Evolutionary conservation across 2,797 vertebrate genomes (phyloP).

Genomic region (Lagocephalus sceleratus): DNA sequence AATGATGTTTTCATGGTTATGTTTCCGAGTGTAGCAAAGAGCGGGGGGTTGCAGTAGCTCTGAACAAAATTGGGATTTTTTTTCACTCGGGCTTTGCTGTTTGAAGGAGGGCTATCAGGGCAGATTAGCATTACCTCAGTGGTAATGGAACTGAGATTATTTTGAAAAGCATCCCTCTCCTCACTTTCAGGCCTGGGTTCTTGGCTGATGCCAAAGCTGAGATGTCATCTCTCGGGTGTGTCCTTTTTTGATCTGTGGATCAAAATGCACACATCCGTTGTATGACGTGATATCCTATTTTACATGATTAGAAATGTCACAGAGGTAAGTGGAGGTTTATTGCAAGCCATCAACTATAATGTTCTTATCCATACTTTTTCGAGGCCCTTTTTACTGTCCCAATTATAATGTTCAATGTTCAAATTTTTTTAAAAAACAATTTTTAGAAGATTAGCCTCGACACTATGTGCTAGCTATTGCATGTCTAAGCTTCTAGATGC

Average conservation of each 20-base stretch:
- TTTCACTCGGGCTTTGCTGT: slow-evolving; percentile 64
- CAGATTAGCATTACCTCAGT: slow-evolving; percentile 62
- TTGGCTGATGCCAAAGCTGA: slow-evolving; percentile 16
- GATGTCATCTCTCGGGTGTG: slow-evolving; percentile 13
- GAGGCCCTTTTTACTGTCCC: too few relatives aligned
- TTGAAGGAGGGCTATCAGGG: slow-evolving; percentile 63
- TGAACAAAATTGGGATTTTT: slow-evolving; percentile 58
- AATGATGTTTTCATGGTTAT: slow-evolving; percentile 47
- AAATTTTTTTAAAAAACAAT: too few relatives aligned
- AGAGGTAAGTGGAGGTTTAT: background rate
- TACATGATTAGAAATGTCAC: slow-evolving; percentile 18
- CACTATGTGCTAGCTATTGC: too few relatives aligned
- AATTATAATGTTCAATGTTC: too few relatives aligned
- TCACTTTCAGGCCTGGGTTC: slow-evolving; percentile 30
- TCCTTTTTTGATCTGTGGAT: slow-evolving; percentile 23
- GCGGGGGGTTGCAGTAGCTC: slow-evolving; percentile 42
- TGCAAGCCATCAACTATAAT: slow-evolving; percentile 1
- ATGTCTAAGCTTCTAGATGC: too few relatives aligned
- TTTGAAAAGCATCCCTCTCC: slow-evolving; percentile 53
- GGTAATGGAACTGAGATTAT: slow-evolving; percentile 63
- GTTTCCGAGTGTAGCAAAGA: slow-evolving; percentile 35
- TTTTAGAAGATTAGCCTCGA: too few relatives aligned
- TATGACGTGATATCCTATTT: slow-evolving; percentile 20
- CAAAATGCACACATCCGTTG: too few relatives aligned
- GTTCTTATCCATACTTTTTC: too few relatives aligned